phyloP scores from a whole-genome alignment of 2,113 vertebrate species.

The Psophia crepitans region DNA sequence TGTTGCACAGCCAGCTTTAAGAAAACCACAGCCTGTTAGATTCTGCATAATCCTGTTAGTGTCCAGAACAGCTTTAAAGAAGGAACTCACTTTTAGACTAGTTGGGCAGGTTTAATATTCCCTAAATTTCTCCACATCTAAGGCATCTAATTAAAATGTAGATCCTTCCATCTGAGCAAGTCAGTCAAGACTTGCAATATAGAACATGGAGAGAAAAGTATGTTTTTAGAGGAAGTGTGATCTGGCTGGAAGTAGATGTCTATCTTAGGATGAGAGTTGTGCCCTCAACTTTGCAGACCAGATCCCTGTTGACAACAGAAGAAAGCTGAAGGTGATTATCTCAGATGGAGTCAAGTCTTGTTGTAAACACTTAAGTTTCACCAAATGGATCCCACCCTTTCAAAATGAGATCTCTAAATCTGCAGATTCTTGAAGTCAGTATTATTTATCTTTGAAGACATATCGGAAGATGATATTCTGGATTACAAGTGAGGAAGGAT shows the following conservation, averaged over 20 bases:
- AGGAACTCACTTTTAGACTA: not conserved
- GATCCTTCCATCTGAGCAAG: not conserved
- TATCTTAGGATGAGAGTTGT: not conserved
- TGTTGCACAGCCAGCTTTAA: not conserved
- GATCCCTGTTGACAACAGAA: not conserved
- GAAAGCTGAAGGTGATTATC: not conserved
- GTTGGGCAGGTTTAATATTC: not conserved
- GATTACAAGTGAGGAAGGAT: not conserved
- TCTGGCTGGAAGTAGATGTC: not conserved
- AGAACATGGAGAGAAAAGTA: not conserved
- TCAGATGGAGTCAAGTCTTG: not conserved
- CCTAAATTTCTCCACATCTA: not conserved
- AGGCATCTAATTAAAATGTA: slow-evolving; percentile 24
- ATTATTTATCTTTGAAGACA: not conserved
- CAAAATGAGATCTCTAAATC: not conserved
- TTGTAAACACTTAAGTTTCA: not conserved
- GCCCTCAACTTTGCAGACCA: not conserved
- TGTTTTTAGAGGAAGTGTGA: not conserved
- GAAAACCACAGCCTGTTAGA: not conserved
- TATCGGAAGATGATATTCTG: not conserved
- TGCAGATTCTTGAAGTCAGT: not conserved
- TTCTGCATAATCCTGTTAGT: slow-evolving; percentile 30
- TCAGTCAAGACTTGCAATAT: not conserved
- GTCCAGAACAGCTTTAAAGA: slow-evolving; percentile 8
- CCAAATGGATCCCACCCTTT: not conserved